A percentile compares a stretch with the other conserved stretches of the same genome.
phyloP scores from a whole-genome alignment of 2,888 invertebrate species.

The Leptopilina syphax region DNA sequence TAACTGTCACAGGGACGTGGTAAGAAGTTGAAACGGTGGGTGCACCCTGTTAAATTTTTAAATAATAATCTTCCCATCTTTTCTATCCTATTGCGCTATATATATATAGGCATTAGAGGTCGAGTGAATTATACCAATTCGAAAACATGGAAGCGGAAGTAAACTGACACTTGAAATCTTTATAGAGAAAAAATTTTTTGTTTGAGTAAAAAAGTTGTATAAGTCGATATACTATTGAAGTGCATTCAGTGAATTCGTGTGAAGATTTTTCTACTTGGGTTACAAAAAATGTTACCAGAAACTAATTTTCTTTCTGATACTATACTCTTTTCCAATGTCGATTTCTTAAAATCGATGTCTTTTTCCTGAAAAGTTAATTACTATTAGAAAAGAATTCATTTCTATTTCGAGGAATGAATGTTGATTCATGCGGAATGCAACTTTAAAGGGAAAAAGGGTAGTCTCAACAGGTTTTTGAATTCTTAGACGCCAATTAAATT shows the following conservation, averaged over 20 bases:
- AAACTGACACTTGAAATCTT: not conserved
- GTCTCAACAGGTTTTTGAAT: slow-evolving; percentile 10
- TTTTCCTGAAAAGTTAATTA: too few relatives aligned
- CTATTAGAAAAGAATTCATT: not conserved
- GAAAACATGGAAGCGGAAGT: slow-evolving; percentile 28
- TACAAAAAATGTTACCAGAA: too few relatives aligned
- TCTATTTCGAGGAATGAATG: not conserved
- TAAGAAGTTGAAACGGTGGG: slow-evolving; percentile 31
- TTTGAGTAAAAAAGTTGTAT: too few relatives aligned
- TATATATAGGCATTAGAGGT: not conserved
- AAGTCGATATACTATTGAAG: too few relatives aligned
- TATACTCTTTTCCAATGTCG: too few relatives aligned
- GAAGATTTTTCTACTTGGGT: too few relatives aligned
- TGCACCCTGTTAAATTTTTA: not conserved
- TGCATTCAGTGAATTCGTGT: too few relatives aligned
- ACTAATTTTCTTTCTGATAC: too few relatives aligned
- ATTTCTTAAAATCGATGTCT: too few relatives aligned
- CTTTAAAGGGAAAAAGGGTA: not conserved
- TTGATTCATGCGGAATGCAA: not conserved
- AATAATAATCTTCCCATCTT: slow-evolving; percentile 20
- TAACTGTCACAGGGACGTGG: slow-evolving; percentile 38
- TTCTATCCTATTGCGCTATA: not conserved
- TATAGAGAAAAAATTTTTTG: too few relatives aligned
- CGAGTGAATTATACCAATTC: not conserved
- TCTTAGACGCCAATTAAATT: slow-evolving; percentile 27